Evolutionary conservation across 1,140 invertebrate species (phyloP), one percentile per base, ranked within the genome.

Genomic region (Adelges cooleyi): DNA sequence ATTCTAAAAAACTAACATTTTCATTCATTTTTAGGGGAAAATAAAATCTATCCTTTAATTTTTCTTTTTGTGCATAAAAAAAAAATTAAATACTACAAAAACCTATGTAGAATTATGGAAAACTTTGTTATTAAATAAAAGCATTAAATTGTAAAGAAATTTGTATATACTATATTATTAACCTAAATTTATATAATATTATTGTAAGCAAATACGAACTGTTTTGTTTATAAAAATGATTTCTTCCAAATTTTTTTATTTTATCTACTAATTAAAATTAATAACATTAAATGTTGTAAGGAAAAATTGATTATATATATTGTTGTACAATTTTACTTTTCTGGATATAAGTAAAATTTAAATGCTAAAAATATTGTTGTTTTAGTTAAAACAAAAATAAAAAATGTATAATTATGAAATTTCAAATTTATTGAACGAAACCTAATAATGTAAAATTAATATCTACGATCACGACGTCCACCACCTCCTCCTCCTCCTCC

Each of bases 401-500:
- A 23, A 49, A 5, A 4, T 2, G 18, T 48, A 48, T 22, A 48
- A 48, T 22, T 2, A 11, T 23, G n/a, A n/a, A n/a, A 9, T 23
- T 48, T 48, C 6, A 11, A 48, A 48, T 11, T 20, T 25, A 50
- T 17, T 50, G 23, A 50, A 5, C 27, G 13, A 50, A 50, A 27
- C 22, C 22, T 27, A 48, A 22, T 50, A 50, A 51, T 10, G 29
- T 23, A 40, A n/a, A 59, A 20, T 62, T 62, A 62, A 22, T 62
- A 62, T 62, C 56, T 62, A 23, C 56, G 56, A 48, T 62, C 56
- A 23, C 56, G 44, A 22, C 56, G 56, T 33, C 56, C 53, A 1
- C 69, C 59, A 4, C 68, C 68, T 1, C 51, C 54, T 2, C 66
- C 36, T 1, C 65, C 68, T 25, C 66, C 70, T 20, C 71, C 23